Percentiles rank a stretch among this genome's conserved stretches.
These are phyloP conservation scores for Pyrrhura leucotis DNA, from an alignment of 2,797 vertebrate species.

Conservation along the genomic window DNA sequence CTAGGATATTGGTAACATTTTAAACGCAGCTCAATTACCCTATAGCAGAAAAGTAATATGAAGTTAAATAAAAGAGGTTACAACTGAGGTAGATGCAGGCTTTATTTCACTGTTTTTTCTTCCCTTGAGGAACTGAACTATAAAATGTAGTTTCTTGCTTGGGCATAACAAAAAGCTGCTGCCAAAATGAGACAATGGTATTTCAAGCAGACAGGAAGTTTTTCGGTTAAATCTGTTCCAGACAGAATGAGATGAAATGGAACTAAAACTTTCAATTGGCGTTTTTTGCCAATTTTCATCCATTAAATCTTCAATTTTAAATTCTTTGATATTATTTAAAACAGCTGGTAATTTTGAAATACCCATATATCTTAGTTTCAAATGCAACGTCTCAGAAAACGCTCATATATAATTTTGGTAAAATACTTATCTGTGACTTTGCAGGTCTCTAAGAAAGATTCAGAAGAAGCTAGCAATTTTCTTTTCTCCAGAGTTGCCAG, in stretches of 20 bases:
- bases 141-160: background rate
- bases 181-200: background rate
- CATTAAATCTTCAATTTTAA: background rate
- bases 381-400: background rate
- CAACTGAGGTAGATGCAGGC: background rate
- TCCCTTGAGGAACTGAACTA: background rate
- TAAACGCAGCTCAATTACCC: fast-evolving
- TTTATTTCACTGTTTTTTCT: background rate
- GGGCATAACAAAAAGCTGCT: background rate
- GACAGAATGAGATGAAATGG: background rate
- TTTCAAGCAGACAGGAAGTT: background rate
- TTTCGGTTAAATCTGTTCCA: background rate
- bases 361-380: background rate
- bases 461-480: background rate
- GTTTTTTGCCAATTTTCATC: background rate
- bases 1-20: background rate
- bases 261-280: background rate
- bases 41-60: background rate
- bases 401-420: background rate
- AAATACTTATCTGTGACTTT: background rate
- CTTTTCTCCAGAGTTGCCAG: background rate
- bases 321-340: background rate
- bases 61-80: background rate
- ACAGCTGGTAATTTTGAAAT: background rate
- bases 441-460: background rate